These are phyloP conservation scores for Sarcophilus harrisii DNA, from an alignment of 2,797 vertebrate species.

Conservation along the genomic window DNA sequence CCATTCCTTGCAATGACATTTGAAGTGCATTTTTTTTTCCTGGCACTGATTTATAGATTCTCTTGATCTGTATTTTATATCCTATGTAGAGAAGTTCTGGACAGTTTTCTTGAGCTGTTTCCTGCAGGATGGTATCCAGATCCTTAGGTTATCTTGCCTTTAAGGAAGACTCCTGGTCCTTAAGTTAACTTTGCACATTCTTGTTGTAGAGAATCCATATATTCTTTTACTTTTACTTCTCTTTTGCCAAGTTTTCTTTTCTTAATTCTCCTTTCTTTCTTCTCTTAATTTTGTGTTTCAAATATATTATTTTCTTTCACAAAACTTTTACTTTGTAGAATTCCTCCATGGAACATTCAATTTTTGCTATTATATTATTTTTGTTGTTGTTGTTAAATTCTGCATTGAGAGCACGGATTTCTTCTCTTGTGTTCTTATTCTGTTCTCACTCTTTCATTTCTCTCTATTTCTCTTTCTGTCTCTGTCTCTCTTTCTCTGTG, in stretches of 20 bases:
- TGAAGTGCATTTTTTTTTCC: background rate
- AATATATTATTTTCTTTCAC: background rate
- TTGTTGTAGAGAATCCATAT: background rate
- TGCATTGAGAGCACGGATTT: background rate
- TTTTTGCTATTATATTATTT: background rate
- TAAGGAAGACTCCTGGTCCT: background rate
- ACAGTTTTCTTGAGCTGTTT: background rate
- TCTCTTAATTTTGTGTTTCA: background rate
- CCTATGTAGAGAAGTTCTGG: background rate
- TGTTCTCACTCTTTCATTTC: background rate
- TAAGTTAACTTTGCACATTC: background rate
- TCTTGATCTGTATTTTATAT: background rate
- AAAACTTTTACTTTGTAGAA: background rate
- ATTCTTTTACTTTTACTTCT: background rate
- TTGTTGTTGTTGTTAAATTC: background rate
- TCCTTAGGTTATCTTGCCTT: background rate
- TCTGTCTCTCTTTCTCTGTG: background rate
- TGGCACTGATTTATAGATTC: background rate
- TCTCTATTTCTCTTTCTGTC: background rate
- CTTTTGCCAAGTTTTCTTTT: background rate
- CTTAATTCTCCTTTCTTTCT: background rate
- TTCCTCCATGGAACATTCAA: background rate
- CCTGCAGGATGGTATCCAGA: background rate
- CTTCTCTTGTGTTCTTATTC: background rate
- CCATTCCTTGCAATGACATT: background rate